A percentile compares a stretch with the other conserved stretches of the same genome.
phyloP scores from a whole-genome alignment of 2,797 vertebrate species.

The Myoxocephalus aenaeus region DNA sequence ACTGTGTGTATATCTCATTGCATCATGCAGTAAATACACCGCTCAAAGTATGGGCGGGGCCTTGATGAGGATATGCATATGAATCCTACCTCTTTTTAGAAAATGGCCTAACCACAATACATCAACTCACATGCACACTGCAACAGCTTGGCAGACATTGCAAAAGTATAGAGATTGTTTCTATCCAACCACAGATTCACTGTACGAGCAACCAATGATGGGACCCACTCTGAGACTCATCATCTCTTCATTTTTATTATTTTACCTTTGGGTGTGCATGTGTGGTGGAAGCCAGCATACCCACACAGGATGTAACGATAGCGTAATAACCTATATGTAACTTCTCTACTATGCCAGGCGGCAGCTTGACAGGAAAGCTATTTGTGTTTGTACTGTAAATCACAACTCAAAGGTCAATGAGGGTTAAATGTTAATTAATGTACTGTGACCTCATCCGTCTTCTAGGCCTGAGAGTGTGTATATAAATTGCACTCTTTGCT shows the following conservation, averaged over 20 bases:
- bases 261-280: conserved; percentile 2
- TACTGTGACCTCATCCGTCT: conserved; percentile 66
- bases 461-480: conserved; percentile 59
- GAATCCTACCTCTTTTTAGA: not conserved
- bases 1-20: not conserved
- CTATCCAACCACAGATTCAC: not conserved
- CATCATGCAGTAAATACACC: not conserved
- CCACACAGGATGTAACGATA: not conserved
- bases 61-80: not conserved
- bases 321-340: conserved; percentile 7
- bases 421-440: conserved; percentile 73
- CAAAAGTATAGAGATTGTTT: not conserved
- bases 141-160: not conserved
- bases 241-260: conserved; percentile 4
- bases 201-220: not conserved
- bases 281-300: not conserved
- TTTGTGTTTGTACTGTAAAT: conserved; percentile 64
- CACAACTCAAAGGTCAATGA: conserved; percentile 68
- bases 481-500: conserved; percentile 70
- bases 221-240: not conserved
- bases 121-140: not conserved
- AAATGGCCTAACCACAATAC: not conserved
- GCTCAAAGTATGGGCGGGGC: no score
- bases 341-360: conserved; percentile 2
- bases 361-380: conserved; percentile 19